Conservation (phyloP, 2,797 vertebrate species). For the Gymnothorax reevesii region DNA sequence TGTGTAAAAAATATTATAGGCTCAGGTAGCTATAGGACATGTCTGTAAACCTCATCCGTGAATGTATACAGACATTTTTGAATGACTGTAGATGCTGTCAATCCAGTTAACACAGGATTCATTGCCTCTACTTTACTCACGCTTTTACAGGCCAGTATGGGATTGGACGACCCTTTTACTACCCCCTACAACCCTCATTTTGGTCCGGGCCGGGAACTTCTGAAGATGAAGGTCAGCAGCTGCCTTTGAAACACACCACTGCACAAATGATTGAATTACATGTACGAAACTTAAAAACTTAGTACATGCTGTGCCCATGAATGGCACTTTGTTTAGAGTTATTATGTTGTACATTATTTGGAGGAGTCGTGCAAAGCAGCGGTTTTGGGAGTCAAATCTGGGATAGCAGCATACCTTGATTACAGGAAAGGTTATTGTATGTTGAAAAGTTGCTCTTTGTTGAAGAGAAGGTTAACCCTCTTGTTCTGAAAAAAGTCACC, state of each 20-base stretch:
- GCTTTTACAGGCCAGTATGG: slow-evolving; percentile 84
- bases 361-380: slow-evolving; percentile 15
- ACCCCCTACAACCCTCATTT: slow-evolving; percentile 85
- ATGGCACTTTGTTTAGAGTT: not conserved
- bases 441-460: not conserved
- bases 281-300: not conserved
- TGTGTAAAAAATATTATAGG: not conserved
- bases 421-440: not conserved
- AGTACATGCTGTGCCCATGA: not conserved
- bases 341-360: not conserved
- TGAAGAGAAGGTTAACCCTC: not conserved
- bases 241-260: not conserved
- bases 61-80: not conserved
- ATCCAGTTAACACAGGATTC: not conserved
- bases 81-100: not conserved
- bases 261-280: not conserved
- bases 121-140: not conserved
- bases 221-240: slow-evolving; percentile 69
- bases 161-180: slow-evolving; percentile 91
- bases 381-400: not conserved
- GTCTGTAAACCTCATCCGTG: not conserved
- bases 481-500: not conserved
- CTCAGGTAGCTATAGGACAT: not conserved
- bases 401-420: too few species aligned
- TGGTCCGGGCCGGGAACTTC: slow-evolving; percentile 69